Evolutionary conservation across 2,888 invertebrate species (phyloP).

Genomic region (Dicranocentrus wangi): DNA sequence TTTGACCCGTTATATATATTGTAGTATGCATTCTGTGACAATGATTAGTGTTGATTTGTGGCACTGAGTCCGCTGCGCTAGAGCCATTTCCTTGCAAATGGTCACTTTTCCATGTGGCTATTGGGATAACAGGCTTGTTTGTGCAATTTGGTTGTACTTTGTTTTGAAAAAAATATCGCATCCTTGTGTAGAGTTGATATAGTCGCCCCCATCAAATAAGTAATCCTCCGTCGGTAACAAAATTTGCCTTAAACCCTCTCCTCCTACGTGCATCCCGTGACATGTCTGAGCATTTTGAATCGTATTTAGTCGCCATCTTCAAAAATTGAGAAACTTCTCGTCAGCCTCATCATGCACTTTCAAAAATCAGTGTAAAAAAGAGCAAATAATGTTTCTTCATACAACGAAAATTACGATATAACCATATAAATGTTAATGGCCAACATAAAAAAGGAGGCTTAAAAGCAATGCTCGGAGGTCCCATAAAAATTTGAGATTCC

Average conservation of each 20-base stretch:
- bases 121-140: too few species aligned
- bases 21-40: too few species aligned
- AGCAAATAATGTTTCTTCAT: slow-evolving; percentile 1
- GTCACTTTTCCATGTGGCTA: too few species aligned
- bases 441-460: slow-evolving; percentile 23
- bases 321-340: not conserved
- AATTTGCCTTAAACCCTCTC: not conserved
- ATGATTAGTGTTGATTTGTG: too few species aligned
- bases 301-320: not conserved
- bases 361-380: slow-evolving; percentile 10
- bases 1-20: too few species aligned
- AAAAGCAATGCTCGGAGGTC: slow-evolving; percentile 28
- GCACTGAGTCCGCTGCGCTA: too few species aligned
- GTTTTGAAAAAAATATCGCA: too few species aligned
- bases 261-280: too few species aligned
- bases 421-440: slow-evolving; percentile 29
- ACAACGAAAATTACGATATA: slow-evolving; percentile 31
- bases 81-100: too few species aligned
- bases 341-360: not conserved
- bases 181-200: too few species aligned
- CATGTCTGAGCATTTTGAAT: too few species aligned
- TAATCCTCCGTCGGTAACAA: not conserved
- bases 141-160: too few species aligned
- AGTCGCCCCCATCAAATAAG: not conserved
- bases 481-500: slow-evolving; percentile 50